Base-by-base conservation (phyloP, 2,797 vertebrate species). In the Florisuga fusca region DNA sequence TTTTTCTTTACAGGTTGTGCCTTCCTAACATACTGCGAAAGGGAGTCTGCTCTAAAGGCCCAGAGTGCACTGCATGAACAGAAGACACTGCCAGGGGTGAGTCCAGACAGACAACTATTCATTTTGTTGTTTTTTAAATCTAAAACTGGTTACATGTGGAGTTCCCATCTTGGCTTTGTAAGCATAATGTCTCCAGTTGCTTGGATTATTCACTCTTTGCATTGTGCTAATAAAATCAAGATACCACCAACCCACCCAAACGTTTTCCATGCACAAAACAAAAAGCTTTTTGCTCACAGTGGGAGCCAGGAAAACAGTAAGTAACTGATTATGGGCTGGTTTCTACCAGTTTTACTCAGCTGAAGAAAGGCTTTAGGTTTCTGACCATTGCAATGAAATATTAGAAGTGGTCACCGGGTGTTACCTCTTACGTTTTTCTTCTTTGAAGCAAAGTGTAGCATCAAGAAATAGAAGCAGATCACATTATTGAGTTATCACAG, bases 61-160 rank as follows among this genome's bases (percentile, higher is more conserved):
- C 98, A 98, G 97, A 98, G 98, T 17, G 98, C 98, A 43, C 97
- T 98, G 94, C 98, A 98, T 86, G 98, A 98, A 96, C 98, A 98
- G 97, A 98, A 98, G 98, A 98, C 98, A 33, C 97, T 98, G 93
- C 98, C 98, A 22, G 98, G 98, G 98, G 98, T 98, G 95, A 98
- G 98, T 98, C 88, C 67, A 73, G 36, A 72, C 20, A 45, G 9
- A 75, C 6, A 94, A 26, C 8, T 19, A 41, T 41, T 41, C 13
- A 41, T 41, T 41, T 41, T 41, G 38, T 41, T 41, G 38, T 13
- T 5, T 10, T 25, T 45, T 45, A 27, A 36, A 50, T 45, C 14
- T 50, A 61, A 72, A 81, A 43, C 29, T 3, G 1, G 3, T 89
- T 84, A 54, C 5, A 27, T 64, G 34, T 23, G 36, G 29, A n/a